phyloP scores from a whole-genome alignment of 1,140 invertebrate genomes.

The Olivierus martensii region DNA sequence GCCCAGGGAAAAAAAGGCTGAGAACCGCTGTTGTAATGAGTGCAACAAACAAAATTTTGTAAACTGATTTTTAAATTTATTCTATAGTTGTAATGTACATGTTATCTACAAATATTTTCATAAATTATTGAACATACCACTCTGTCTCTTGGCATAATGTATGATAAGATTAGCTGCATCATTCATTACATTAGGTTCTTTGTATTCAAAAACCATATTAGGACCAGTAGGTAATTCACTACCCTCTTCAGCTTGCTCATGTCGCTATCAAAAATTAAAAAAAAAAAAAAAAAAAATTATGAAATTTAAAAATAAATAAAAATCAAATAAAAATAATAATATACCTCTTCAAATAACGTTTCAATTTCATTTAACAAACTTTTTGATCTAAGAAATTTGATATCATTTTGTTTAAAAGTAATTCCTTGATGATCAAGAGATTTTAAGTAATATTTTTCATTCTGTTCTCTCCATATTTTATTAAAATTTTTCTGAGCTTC shows the following conservation, averaged over 20 bases:
- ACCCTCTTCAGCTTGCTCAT: slow-evolving; percentile 55
- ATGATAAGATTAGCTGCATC: slow-evolving; percentile 88
- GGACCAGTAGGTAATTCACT: background rate
- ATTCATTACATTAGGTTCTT: slow-evolving; percentile 41
- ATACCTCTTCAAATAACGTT: slow-evolving; percentile 65
- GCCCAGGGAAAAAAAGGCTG: too few species aligned
- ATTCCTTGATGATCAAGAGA: slow-evolving; percentile 95
- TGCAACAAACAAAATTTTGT: too few species aligned
- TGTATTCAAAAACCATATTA: background rate
- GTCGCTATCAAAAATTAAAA: slow-evolving; percentile 33
- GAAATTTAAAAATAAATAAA: background rate
- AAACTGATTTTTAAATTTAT: too few species aligned
- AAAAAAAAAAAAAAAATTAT: background rate
- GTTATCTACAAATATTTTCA: too few species aligned
- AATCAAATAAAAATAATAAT: background rate
- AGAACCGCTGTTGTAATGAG: too few species aligned
- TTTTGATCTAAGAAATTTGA: slow-evolving; percentile 85
- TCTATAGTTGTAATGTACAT: too few species aligned
- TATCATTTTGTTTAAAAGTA: slow-evolving; percentile 94
- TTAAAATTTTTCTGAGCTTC: slow-evolving; percentile 94
- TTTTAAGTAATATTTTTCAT: slow-evolving; percentile 95
- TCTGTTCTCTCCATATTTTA: slow-evolving; percentile 93
- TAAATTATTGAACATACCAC: slow-evolving; percentile 1
- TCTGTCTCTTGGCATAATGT: slow-evolving; percentile 86
- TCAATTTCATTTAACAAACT: slow-evolving; percentile 91